Evolutionary conservation across 2,113 vertebrate genomes (phyloP).

Genomic region (Romanogobio albipinnatus): DNA sequence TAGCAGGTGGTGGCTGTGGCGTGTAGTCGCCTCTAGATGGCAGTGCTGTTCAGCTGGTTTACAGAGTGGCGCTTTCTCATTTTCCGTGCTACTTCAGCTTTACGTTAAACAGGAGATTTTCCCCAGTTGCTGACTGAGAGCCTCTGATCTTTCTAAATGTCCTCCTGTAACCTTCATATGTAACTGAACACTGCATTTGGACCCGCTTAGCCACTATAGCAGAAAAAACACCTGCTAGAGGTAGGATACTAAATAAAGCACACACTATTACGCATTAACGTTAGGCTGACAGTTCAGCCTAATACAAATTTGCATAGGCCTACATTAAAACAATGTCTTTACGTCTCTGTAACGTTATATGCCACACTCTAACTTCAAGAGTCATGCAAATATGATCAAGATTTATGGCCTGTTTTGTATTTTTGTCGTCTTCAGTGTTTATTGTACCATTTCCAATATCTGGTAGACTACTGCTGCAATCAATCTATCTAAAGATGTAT

Average conservation of each 20-base stretch:
- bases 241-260: not conserved
- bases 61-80: not conserved
- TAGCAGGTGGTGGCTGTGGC: not conserved
- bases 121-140: constrained; percentile 11
- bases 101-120: constrained; percentile 28
- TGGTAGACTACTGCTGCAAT: not conserved
- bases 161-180: constrained; percentile 19
- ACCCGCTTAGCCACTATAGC: not conserved
- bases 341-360: not conserved
- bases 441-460: not conserved
- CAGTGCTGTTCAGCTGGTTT: constrained; percentile 46
- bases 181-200: constrained; percentile 14
- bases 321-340: not conserved
- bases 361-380: not conserved
- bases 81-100: constrained; percentile 14
- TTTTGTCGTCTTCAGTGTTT: not conserved
- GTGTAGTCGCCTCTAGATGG: constrained; percentile 48
- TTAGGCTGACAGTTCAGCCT: not conserved
- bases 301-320: not conserved
- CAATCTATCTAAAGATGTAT: not conserved
- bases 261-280: not conserved
- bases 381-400: not conserved
- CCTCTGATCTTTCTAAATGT: constrained; percentile 16
- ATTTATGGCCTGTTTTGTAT: not conserved
- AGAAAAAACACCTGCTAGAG: not conserved